Base-by-base conservation (phyloP, 2,797 vertebrate genomes). In the Malurus leucopterus region DNA sequence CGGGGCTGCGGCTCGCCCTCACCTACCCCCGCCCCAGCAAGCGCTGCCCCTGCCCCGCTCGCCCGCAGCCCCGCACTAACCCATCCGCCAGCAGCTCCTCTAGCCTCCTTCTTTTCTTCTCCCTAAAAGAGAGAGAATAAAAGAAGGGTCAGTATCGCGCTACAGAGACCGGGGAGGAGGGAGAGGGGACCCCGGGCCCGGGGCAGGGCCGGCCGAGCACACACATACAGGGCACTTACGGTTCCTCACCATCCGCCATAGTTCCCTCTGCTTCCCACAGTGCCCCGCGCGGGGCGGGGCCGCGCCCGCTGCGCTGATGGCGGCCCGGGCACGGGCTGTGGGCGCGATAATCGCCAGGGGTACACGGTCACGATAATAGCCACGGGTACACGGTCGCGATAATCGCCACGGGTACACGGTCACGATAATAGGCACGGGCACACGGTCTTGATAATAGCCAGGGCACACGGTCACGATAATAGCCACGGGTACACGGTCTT, bases 21-120 rank as follows among this genome's bases (percentile, higher is more conserved):
- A 55, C 88, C 94, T 82, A 40, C 75, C 47, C 75, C 87, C 79
- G 71, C 82, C 92, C 93, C 93, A 75, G 89, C 86, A 89, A 95
- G 91, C 94, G 72, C 94, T 93, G 90, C 89, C 82, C 89, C 94
- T 92, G 76, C 83, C 80, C 93, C 85, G 59, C 96, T 94, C 92
- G 58, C 76, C 91, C 93, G 84, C 95, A 93, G 94, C 95, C 95
- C 97, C 97, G 96, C 98, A 99, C 99, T 99, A 99, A 99, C 99
- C 99, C 99, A 98, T 99, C 98, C 98, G 98, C 98, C 98, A 98
- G 98, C 98, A 98, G 98, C 98, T 99, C 99, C 98, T 99, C 99
- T 98, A 99, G 98, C 99, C 98, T 98, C 98, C 98, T 99, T 99
- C 98, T 99, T 99, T 99, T 99, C 99, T 99, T 99, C 98, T 99